Conservation (phyloP, 53 echinoderm and acorn worm genomes). For the Actinopyga echinites region DNA sequence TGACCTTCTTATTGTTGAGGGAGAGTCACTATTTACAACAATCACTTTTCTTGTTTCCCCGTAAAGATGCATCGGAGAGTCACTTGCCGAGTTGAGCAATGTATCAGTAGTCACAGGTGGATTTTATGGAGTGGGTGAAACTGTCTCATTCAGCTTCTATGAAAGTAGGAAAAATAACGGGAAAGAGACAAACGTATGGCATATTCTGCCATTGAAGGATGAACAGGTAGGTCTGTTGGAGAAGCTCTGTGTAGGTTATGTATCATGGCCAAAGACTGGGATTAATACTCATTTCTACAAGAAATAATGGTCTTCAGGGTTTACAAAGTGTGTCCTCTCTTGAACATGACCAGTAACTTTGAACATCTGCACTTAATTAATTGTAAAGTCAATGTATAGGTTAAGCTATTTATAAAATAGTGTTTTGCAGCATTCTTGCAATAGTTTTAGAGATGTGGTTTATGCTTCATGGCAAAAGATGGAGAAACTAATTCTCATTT, state of each 20-base stretch:
- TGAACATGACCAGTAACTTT: background rate
- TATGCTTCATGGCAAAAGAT: too few relatives aligned
- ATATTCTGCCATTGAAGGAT: constrained; percentile 82
- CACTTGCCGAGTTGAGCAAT: constrained; percentile 63
- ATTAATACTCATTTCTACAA: background rate
- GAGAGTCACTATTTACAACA: too few relatives aligned
- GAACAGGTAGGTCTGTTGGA: constrained; percentile 66
- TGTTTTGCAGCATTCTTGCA: too few relatives aligned
- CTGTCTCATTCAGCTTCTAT: constrained; percentile 80
- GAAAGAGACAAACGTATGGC: constrained; percentile 67
- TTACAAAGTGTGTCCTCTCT: background rate
- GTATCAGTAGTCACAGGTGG: constrained; percentile 87
- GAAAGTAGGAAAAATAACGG: constrained; percentile 59
- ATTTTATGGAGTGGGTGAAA: constrained; percentile 89
- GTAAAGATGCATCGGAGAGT: constrained; percentile 76
- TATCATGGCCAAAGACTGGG: background rate
- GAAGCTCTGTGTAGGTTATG: background rate
- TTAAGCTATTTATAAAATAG: too few relatives aligned
- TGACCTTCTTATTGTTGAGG: too few relatives aligned
- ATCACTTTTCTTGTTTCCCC: background rate
- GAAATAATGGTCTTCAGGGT: background rate
- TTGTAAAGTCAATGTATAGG: too few relatives aligned
- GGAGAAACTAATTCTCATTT: too few relatives aligned
- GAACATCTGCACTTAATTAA: too few relatives aligned
- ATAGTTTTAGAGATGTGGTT: too few relatives aligned